Conservation (phyloP, 2,113 vertebrate species). For the Falcunculus frontatus region DNA sequence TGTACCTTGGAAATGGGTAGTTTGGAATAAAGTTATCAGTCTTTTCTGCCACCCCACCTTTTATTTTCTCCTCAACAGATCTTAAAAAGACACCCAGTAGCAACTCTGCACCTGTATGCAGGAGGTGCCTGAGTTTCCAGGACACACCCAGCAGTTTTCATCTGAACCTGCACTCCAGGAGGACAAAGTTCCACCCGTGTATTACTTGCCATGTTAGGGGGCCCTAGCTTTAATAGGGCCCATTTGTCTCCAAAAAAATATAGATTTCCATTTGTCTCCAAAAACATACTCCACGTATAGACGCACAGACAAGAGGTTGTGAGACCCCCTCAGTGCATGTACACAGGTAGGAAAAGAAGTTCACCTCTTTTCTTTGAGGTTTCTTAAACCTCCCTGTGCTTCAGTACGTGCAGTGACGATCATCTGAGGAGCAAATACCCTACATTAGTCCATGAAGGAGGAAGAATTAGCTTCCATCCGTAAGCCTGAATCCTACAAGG, state of each 20-base stretch:
- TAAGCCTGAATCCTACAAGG: neutral
- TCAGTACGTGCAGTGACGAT: neutral
- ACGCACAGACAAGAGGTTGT: neutral
- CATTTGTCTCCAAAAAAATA: neutral
- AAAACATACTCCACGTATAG: neutral
- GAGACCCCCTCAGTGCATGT: rapidly evolving
- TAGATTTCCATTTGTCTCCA: neutral
- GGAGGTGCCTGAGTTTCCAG: neutral
- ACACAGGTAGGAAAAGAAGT: neutral
- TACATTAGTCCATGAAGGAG: neutral
- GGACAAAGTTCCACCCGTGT: neutral
- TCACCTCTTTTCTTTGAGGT: neutral
- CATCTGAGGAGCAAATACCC: neutral
- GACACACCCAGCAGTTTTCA: neutral
- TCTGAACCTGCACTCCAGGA: neutral
- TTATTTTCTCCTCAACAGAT: neutral
- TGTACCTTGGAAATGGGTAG: neutral
- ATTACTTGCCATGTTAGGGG: neutral
- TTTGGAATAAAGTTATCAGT: neutral
- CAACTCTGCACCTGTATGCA: neutral
- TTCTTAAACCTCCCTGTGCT: neutral
- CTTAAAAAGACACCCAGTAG: conserved; percentile 6
- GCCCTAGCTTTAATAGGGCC: neutral
- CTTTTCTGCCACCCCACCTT: neutral
- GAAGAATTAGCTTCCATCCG: neutral